Percentiles rank a stretch among this genome's conserved stretches.
Conservation (phyloP, 1,140 invertebrate genomes). For the Protaetia brevitarsis region DNA sequence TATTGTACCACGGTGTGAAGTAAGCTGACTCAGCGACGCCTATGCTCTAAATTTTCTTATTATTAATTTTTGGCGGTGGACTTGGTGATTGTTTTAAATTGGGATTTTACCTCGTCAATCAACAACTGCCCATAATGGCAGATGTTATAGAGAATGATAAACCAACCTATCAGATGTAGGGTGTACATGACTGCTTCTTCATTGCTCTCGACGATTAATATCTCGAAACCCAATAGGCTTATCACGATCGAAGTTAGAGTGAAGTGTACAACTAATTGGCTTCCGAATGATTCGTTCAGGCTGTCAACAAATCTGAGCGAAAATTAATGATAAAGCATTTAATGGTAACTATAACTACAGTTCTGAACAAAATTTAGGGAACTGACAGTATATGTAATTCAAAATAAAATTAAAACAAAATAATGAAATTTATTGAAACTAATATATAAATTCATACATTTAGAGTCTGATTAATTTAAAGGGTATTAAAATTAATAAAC, state of each 20-base stretch:
- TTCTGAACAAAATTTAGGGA: background rate
- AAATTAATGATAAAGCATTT: background rate
- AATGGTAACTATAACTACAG: constrained; percentile 20
- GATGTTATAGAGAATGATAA: constrained; percentile 25
- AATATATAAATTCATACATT: no score
- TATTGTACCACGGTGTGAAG: constrained; percentile 25
- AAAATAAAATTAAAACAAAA: no score
- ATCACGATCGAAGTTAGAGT: constrained; percentile 31
- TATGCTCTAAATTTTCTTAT: background rate
- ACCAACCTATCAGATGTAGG: constrained; percentile 29
- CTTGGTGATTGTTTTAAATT: background rate
- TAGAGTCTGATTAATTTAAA: no score
- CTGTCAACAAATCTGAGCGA: background rate
- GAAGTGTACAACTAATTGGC: constrained; percentile 28
- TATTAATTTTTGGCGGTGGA: background rate
- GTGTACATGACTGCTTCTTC: constrained; percentile 24
- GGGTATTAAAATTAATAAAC: no score
- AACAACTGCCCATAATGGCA: constrained; percentile 30
- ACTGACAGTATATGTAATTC: no score
- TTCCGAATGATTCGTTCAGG: constrained; percentile 23
- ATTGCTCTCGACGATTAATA: constrained; percentile 15
- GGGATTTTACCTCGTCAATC: constrained; percentile 25
- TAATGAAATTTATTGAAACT: no score
- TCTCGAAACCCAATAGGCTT: constrained; percentile 29
- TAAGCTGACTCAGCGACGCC: constrained; percentile 18